A percentile compares a stretch with the other conserved stretches of the same genome.
Conservation (phyloP, 2,797 vertebrate species). For the Gobionotothen gibberifrons region DNA sequence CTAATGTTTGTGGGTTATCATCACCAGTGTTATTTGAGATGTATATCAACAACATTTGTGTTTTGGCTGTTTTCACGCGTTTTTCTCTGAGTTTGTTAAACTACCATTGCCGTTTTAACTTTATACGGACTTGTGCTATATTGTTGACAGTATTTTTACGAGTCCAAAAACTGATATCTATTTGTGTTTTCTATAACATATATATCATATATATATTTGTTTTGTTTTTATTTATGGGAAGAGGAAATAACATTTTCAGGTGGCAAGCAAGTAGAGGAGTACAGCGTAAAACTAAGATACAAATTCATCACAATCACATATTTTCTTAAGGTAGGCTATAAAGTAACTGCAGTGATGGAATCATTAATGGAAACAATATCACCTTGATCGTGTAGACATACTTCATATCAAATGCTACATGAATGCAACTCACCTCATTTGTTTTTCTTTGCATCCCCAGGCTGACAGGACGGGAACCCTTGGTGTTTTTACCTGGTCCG, state of each 20-base stretch:
- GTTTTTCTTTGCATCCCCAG: constrained; percentile 66
- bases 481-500: constrained; percentile 89
- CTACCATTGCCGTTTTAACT: neutral
- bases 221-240: neutral
- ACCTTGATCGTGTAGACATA: neutral
- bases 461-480: constrained; percentile 91
- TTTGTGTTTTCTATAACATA: neutral
- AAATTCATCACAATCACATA: neutral
- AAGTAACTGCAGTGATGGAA: neutral
- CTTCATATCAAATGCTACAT: neutral
- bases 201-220: neutral
- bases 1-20: neutral
- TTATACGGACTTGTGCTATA: neutral
- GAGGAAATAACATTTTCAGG: neutral
- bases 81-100: neutral
- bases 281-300: neutral
- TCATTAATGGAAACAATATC: neutral
- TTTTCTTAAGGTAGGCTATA: neutral
- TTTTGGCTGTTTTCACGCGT: neutral
- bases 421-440: neutral
- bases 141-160: neutral
- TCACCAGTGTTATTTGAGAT: neutral
- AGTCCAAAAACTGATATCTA: neutral
- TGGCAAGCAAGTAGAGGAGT: neutral
- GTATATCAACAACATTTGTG: neutral